Base-by-base conservation (phyloP, 1,140 invertebrate species). In the Pachypeltis micranthus region DNA sequence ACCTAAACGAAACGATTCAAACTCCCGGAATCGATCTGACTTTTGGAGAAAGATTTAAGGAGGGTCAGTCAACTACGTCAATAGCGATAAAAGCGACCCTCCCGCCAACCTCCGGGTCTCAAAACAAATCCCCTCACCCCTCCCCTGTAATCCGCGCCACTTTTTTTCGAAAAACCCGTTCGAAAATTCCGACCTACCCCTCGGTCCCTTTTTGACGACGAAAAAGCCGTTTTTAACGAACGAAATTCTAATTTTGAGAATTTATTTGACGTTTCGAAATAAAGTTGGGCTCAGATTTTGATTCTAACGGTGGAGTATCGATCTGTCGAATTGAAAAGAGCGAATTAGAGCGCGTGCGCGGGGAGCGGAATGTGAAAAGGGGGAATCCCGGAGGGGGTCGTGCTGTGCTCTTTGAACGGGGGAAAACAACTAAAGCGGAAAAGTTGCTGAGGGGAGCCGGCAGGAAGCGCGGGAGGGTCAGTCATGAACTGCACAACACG, bases 41-140 rank as follows among this genome's bases (percentile, higher is more conserved):
- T n/a, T n/a, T n/a, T n/a, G n/a, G n/a, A n/a, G n/a, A n/a, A 21
- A 25, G 28, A 57, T 65, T 63, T 67, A 61, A 67, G 66, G 55
- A 67, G 66, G 66, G 66, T 67, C 66, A 67, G 66, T 63, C 65
- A 61, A 39, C 34, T 47, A 61, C 64, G 65, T 66, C 67, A 66
- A 68, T 67, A 67, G 63, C 62, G 64, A 67, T 67, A 65, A 62
- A 66, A 23, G 1, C 2, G 54, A 1, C 21, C 16, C 16, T 26
- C 21, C 26, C 1, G 27, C 28, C 28, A 26, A 28, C 44, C 16
- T 25, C 59, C 27, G 44, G 12, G 59, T 23, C 2, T 7, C 31
- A 31, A n/a, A 61, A 21, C 29, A 19, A 44, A 47, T 44, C 4
- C 23, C n/a, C n/a, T n/a, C n/a, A 44, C 16, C 24, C 25, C n/a